A percentile compares a stretch with the other conserved stretches of the same genome.
phyloP scores from a whole-genome alignment of 2,888 invertebrate genomes.

The Pachliopta kotzebuea region DNA sequence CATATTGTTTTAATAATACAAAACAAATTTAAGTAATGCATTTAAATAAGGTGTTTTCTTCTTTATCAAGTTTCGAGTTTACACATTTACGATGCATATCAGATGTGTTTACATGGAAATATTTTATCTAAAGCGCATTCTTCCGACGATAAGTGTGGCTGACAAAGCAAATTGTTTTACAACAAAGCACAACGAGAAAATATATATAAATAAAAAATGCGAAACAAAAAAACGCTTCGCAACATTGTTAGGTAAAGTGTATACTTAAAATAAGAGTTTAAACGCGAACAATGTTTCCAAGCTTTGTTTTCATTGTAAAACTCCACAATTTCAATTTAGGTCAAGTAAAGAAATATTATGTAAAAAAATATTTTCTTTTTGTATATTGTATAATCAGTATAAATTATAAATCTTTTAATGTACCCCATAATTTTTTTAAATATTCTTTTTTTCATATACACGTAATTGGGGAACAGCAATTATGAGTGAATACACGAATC shows the following conservation, averaged over 20 bases:
- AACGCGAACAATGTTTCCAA: conserved; percentile 7
- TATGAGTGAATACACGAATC: not conserved
- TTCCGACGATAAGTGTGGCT: conserved; percentile 35
- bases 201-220: not conserved
- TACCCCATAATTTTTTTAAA: not conserved
- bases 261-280: conserved; percentile 24
- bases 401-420: not conserved
- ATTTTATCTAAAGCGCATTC: conserved; percentile 37
- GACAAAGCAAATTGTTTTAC: conserved; percentile 15
- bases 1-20: no score
- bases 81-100: conserved; percentile 15
- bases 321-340: not conserved
- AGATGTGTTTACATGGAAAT: conserved; percentile 26
- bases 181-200: not conserved
- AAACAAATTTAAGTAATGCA: not conserved
- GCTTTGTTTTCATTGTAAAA: not conserved
- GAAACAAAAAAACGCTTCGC: conserved; percentile 2
- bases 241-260: not conserved
- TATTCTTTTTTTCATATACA: not conserved
- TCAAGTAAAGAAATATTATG: not conserved
- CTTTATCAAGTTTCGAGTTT: not conserved
- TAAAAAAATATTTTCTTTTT: not conserved
- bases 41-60: not conserved
- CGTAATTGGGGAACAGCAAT: not conserved
- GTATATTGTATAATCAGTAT: not conserved